These are phyloP conservation scores for Psophia crepitans DNA, from an alignment of 2,113 vertebrate genomes.

Conservation along the genomic window DNA sequence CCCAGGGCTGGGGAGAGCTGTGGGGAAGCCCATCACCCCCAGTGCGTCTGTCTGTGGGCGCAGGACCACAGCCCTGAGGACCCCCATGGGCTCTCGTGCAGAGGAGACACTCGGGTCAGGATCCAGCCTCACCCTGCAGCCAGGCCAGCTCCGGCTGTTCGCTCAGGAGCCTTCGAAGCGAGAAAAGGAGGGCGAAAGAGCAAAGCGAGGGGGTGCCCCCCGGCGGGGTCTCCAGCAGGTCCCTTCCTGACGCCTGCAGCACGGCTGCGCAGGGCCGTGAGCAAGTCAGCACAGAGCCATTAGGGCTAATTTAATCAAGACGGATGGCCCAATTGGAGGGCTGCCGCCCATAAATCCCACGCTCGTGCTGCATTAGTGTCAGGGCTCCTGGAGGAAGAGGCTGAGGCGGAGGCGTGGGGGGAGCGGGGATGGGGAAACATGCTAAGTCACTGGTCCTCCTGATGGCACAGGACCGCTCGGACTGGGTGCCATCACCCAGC, in stretches of 20 bases:
- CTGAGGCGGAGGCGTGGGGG: not conserved
- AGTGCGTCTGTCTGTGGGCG: rapidly evolving
- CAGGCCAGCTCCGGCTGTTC: rapidly evolving
- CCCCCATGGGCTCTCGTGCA: rapidly evolving
- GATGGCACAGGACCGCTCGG: rapidly evolving
- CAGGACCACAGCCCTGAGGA: not conserved
- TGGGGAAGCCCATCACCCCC: rapidly evolving
- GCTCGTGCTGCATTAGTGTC: slow-evolving; percentile 6
- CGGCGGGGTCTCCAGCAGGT: rapidly evolving
- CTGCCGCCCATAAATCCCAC: slow-evolving; percentile 52
- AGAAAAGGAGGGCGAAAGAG: not conserved
- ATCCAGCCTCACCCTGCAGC: not conserved
- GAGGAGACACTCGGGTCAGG: not conserved
- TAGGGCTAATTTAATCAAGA: slow-evolving; percentile 64
- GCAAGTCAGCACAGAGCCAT: slow-evolving; percentile 25
- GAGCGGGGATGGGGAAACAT: not conserved
- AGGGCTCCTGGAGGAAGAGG: slow-evolving; percentile 1
- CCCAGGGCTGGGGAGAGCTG: rapidly evolving
- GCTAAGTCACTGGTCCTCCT: not conserved
- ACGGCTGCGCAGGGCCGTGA: not conserved
- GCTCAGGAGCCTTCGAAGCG: rapidly evolving
- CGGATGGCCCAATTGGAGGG: slow-evolving; percentile 48
- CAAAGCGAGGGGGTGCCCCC: rapidly evolving
- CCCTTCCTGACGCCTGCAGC: not conserved
- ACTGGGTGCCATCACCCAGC: rapidly evolving